Conservation (phyloP, 2,113 vertebrate genomes). For the Piaya cayana region DNA sequence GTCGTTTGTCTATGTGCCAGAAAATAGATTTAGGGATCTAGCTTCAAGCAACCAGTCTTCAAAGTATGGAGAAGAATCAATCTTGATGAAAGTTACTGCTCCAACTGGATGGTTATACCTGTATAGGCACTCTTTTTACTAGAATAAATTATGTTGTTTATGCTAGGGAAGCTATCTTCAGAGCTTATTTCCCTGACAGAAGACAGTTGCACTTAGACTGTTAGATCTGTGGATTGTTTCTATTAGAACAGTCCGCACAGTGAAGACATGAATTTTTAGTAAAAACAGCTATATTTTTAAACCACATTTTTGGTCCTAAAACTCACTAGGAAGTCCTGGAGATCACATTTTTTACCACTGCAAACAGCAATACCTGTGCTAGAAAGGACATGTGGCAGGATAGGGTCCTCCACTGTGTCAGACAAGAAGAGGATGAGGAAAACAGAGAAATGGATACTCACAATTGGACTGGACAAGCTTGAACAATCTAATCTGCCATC, state of each 20-base stretch:
- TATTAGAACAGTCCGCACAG: neutral
- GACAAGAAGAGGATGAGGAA: neutral
- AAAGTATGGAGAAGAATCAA: neutral
- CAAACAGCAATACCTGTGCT: neutral
- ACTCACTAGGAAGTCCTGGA: neutral
- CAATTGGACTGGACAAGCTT: neutral
- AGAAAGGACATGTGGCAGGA: accelerated
- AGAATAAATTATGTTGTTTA: neutral
- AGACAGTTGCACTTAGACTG: neutral
- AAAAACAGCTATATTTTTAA: neutral
- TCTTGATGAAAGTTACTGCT: neutral
- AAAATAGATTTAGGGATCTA: neutral
- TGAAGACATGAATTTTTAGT: neutral
- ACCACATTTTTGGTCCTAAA: neutral
- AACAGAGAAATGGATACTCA: accelerated
- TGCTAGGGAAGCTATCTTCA: neutral
- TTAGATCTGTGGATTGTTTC: neutral
- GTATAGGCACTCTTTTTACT: neutral
- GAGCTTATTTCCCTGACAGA: neutral
- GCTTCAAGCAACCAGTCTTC: neutral
- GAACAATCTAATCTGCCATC: neutral
- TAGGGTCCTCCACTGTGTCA: neutral
- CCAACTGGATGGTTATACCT: neutral
- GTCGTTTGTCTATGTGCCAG: neutral
- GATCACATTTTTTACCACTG: neutral